These are phyloP conservation scores for Colossoma macropomum DNA, from an alignment of 2,113 vertebrate species.

Conservation along the genomic window DNA sequence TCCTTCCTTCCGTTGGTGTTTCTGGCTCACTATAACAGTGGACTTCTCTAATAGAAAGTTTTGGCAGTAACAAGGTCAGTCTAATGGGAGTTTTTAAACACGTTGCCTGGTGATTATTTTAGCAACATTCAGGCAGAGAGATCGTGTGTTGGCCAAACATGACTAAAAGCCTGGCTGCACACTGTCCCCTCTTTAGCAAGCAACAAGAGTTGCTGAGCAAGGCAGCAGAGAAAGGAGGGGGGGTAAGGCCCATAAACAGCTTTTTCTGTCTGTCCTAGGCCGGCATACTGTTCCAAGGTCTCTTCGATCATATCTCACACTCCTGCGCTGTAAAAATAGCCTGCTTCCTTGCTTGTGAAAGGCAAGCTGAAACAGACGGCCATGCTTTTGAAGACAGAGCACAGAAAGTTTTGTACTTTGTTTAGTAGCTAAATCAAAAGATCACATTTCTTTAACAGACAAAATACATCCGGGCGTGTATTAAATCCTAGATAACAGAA, in stretches of 20 bases:
- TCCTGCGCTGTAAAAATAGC: constrained; percentile 77
- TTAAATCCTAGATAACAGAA: neutral
- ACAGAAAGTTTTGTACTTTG: neutral
- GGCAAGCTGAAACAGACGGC: constrained; percentile 55
- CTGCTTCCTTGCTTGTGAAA: constrained; percentile 63
- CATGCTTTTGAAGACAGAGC: neutral
- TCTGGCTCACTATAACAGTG: neutral
- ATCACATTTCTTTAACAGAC: neutral
- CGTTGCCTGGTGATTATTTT: constrained; percentile 37
- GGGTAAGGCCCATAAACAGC: constrained; percentile 60
- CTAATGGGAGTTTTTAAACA: constrained; percentile 63
- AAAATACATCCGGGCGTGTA: neutral
- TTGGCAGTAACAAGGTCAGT: neutral
- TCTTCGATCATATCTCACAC: constrained; percentile 57
- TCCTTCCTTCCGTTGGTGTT: neutral
- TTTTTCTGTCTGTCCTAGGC: constrained; percentile 24
- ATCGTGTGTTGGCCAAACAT: constrained; percentile 29
- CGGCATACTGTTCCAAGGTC: constrained; percentile 67
- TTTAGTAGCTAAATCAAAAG: neutral
- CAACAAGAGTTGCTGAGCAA: constrained; percentile 67
- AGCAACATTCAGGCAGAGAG: constrained; percentile 36
- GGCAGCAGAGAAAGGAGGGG: constrained; percentile 45
- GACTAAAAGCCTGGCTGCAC: constrained; percentile 49
- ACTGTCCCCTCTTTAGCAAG: constrained; percentile 33
- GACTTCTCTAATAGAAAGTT: too few relatives aligned